Evolutionary conservation across 1,140 invertebrate genomes (phyloP).

Genomic region (Bombus consobrinus): DNA sequence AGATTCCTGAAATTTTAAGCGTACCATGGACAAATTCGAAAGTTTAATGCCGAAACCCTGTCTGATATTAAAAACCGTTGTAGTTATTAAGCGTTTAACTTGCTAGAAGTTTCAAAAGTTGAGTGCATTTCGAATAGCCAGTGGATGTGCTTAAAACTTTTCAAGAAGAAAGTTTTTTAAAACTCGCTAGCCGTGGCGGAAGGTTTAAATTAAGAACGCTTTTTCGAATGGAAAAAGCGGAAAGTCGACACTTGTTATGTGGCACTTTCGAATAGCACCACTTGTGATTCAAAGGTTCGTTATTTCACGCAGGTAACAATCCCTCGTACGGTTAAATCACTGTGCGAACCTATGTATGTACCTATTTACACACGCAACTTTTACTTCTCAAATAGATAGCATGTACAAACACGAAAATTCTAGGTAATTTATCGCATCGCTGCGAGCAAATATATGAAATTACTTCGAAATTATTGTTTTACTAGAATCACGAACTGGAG

Average conservation of each 20-base stretch:
- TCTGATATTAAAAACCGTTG: slow-evolving; percentile 7
- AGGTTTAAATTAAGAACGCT: slow-evolving; percentile 29
- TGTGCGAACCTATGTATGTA: too few species aligned
- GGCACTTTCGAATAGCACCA: slow-evolving; percentile 10
- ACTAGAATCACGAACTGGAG: background rate
- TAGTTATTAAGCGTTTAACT: slow-evolving; percentile 22
- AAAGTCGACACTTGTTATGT: slow-evolving; percentile 18
- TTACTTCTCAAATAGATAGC: background rate
- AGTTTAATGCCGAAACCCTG: background rate
- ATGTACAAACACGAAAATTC: background rate
- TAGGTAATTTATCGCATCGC: background rate
- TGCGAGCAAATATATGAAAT: background rate
- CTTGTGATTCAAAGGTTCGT: background rate
- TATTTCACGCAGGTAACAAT: background rate
- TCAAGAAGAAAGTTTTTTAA: slow-evolving; percentile 12
- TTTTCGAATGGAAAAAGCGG: slow-evolving; percentile 3
- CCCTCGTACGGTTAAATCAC: too few species aligned
- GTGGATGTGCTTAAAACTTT: slow-evolving; percentile 25
- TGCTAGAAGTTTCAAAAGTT: background rate
- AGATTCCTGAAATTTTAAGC: background rate
- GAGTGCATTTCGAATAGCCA: slow-evolving; percentile 11
- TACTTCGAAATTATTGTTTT: background rate
- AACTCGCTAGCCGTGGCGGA: slow-evolving; percentile 4
- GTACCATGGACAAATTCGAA: background rate
- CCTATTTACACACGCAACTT: background rate